Evolutionary conservation across 2,797 vertebrate genomes (phyloP).

Genomic region (Trachops cirrhosus): DNA sequence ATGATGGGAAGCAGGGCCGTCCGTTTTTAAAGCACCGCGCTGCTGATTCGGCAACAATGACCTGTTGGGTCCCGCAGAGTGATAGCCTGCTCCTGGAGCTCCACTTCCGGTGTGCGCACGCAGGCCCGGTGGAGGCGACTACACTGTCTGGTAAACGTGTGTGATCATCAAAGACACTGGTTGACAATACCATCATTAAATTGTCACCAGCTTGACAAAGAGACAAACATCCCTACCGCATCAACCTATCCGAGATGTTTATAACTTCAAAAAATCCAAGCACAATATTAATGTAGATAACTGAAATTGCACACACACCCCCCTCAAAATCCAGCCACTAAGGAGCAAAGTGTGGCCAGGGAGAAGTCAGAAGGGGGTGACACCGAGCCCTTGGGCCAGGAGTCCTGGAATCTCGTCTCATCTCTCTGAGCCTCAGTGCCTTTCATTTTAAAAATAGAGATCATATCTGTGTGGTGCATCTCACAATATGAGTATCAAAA

Average conservation of each 20-base stretch:
- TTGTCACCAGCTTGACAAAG: constrained; percentile 47
- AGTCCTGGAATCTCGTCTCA: neutral
- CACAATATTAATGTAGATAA: neutral
- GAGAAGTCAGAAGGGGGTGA: neutral
- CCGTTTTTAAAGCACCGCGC: constrained; percentile 37
- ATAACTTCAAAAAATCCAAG: constrained; percentile 27
- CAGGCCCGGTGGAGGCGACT: neutral
- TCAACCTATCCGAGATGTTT: constrained; percentile 2
- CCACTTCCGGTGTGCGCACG: constrained; percentile 32
- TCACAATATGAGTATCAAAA: neutral
- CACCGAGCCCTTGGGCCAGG: neutral
- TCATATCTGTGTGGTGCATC: neutral
- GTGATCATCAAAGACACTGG: constrained; percentile 19
- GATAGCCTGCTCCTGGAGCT: constrained; percentile 16
- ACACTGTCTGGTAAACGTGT: neutral
- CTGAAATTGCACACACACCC: neutral
- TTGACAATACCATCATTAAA: constrained; percentile 44
- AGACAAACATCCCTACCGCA: constrained; percentile 4
- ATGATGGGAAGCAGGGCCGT: neutral
- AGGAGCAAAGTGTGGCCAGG: neutral
- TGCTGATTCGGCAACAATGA: constrained; percentile 57
- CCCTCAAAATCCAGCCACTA: neutral
- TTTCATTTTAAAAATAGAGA: constrained; percentile 2
- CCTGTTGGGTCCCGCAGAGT: constrained; percentile 49
- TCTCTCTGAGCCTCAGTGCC: neutral